phyloP scores from a whole-genome alignment of 2,797 vertebrate species.

The Enoplosus armatus region DNA sequence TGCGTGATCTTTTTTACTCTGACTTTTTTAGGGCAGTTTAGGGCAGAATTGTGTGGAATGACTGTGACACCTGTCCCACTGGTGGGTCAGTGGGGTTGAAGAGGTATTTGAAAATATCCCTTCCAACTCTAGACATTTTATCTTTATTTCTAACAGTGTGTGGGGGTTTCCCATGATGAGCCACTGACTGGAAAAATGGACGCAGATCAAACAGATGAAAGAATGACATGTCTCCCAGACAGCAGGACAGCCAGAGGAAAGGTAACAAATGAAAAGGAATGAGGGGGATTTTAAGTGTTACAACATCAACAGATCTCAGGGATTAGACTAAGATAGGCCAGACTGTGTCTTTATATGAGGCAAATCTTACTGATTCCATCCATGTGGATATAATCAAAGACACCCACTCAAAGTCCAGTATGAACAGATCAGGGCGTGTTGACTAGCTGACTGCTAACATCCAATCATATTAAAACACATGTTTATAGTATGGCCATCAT shows the following conservation, averaged over 20 bases:
- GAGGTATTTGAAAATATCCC: conserved; percentile 1
- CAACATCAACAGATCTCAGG: conserved; percentile 28
- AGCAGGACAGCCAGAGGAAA: conserved; percentile 30
- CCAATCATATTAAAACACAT: neutral
- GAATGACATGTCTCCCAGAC: conserved; percentile 15
- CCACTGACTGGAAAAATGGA: conserved; percentile 27
- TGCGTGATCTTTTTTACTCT: neutral
- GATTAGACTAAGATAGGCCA: neutral
- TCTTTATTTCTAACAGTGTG: neutral
- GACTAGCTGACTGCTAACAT: neutral
- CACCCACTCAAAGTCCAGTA: neutral
- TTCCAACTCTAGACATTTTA: conserved; percentile 1
- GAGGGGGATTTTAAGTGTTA: conserved; percentile 33
- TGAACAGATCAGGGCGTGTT: neutral
- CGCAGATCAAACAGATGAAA: conserved; percentile 33
- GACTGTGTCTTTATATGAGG: neutral
- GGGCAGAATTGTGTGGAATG: neutral
- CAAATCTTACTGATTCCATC: conserved; percentile 9
- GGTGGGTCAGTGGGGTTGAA: neutral
- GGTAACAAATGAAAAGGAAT: conserved; percentile 21
- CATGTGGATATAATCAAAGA: conserved; percentile 12
- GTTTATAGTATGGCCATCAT: neutral
- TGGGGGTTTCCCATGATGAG: conserved; percentile 28
- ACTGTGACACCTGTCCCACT: neutral
- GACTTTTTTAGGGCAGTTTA: neutral